Evolutionary conservation across 2,797 vertebrate species (phyloP).

Genomic region (Coregonus sp.): DNA sequence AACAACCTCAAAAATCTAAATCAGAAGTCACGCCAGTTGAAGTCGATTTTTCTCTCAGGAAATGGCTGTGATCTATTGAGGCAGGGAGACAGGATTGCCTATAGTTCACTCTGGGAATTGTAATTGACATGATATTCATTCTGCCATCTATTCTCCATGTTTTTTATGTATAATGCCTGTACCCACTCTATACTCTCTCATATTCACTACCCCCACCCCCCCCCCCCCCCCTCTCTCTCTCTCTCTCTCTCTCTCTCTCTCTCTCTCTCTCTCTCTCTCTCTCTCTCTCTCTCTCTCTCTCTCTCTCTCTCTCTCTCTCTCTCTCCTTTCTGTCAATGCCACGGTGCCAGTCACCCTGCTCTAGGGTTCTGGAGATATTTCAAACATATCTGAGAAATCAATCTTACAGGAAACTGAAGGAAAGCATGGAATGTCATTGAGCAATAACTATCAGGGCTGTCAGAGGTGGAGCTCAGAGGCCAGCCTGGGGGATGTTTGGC

Average conservation of each 20-base stretch:
- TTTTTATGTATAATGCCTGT: background rate
- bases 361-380: constrained; percentile 91
- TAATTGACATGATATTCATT: background rate
- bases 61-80: background rate
- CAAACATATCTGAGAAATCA: constrained; percentile 90
- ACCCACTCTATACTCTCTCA: background rate
- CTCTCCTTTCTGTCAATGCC: constrained; percentile 44
- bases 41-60: background rate
- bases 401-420: constrained; percentile 96
- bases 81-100: background rate
- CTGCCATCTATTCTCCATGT: background rate
- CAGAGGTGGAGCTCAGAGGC: constrained; percentile 88
- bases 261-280: constrained; percentile 21
- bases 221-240: too few species aligned
- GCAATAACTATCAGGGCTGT: constrained; percentile 91
- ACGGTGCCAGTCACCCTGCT: constrained; percentile 79
- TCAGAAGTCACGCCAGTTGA: background rate
- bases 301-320: constrained; percentile 34
- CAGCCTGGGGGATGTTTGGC: constrained; percentile 81
- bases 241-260: background rate
- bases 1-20: background rate
- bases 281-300: constrained; percentile 30
- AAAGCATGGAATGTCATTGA: constrained; percentile 97
- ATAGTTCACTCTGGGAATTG: background rate
- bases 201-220: background rate